Base-by-base conservation (phyloP, 92 coral and sea anemone genomes). In the Porites cylindrica region DNA sequence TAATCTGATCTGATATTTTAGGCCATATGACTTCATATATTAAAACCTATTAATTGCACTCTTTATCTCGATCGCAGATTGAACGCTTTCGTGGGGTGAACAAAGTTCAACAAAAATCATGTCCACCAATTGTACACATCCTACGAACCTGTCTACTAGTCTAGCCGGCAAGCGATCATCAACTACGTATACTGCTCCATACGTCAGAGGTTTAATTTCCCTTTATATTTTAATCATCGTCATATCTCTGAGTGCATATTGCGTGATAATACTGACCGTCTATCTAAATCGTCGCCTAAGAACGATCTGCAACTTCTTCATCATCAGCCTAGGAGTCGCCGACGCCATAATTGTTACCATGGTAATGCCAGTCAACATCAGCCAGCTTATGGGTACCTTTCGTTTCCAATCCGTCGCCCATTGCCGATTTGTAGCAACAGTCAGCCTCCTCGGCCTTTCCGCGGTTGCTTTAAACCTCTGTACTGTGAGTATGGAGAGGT, bases 381-480 rank as follows among this genome's bases (percentile, higher is more conserved):
- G 95, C 59, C 32, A 85, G 5, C 54, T 92, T 47, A 85, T 81
- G 17, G 77, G 91, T 50, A 88, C 94, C 0, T 77, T 88, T 11
- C 88, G 79, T 16, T 93, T 81, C 19, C 79, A 76, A 61, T 94
- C 97, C 16, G 85, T 82, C 10, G 89, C 63, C 12, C 85, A 90
- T 43, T 94, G 98, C 67, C 84, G 79, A 51, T 90, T 94, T 47
- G 65, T 94, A 10, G 77, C 91, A 1, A 76, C 82, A 4, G 59
- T 92, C 4, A 88, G 90, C 61, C 82, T 94, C 19, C 82, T 92
- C 78, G 87, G 91, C 16, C 69, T 80, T 10, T 85, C 92, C 10
- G 98, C 98, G 0, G 98, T 94, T 8, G 91, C 94, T 1, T 58
- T 94, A 10, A 94, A 94, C 70, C 82, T 94, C n/a, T 92, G 96